Conservation (phyloP, 2,888 invertebrate genomes). For the Vandiemenella viatica region DNA sequence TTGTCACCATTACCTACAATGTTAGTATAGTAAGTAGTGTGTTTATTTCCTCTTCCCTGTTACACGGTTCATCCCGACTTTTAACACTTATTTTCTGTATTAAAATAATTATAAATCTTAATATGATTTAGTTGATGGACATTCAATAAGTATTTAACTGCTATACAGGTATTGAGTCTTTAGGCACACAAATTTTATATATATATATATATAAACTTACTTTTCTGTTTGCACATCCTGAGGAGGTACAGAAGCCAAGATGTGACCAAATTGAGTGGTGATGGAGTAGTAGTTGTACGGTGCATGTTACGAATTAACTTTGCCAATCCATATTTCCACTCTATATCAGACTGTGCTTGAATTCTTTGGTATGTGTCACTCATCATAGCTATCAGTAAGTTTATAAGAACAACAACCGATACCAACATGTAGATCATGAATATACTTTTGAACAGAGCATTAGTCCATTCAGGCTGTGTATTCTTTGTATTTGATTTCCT, state of each 20-base stretch:
- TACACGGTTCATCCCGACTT: too few species aligned
- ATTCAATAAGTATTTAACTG: too few species aligned
- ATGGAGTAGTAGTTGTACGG: constrained; percentile 90
- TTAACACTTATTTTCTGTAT: too few species aligned
- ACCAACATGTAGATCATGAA: constrained; percentile 97
- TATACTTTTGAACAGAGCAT: constrained; percentile 58
- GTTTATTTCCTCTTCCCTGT: too few species aligned
- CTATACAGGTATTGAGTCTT: too few species aligned
- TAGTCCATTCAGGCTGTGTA: constrained; percentile 61
- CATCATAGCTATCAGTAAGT: constrained; percentile 99
- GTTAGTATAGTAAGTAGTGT: too few species aligned
- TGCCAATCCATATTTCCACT: constrained; percentile 99
- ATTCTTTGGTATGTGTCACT: constrained; percentile 99
- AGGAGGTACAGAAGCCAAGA: constrained; percentile 81
- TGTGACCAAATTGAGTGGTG: constrained; percentile 92
- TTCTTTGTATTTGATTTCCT: constrained; percentile 28
- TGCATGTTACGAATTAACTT: constrained; percentile 98
- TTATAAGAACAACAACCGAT: constrained; percentile 93
- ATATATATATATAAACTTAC: constrained; percentile 18
- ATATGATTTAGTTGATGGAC: too few species aligned
- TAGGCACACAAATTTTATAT: too few species aligned
- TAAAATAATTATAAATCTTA: too few species aligned
- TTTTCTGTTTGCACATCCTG: constrained; percentile 50
- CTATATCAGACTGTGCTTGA: constrained; percentile 98
- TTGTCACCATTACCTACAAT: too few species aligned